Base-by-base conservation (phyloP, 2,888 invertebrate species). In the Leptogaster cylindrica region DNA sequence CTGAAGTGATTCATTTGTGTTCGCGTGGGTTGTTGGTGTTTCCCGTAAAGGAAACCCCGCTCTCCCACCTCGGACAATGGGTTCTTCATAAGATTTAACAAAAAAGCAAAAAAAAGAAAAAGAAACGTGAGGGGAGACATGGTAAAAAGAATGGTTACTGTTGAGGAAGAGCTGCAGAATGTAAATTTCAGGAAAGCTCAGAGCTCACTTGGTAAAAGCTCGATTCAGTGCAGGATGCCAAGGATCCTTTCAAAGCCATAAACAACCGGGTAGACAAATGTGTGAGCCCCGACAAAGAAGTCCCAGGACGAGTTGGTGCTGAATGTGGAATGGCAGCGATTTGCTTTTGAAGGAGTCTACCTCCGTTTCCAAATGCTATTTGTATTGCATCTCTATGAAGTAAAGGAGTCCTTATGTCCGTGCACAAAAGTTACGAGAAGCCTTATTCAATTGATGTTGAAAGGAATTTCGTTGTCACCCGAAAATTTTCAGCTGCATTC, bases 181-280 rank as follows among this genome's bases (percentile, higher is more conserved):
- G 52, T 33, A 52, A 52, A 52, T 52, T 52, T 52, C 31, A 28
- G 52, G 31, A 33, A 52, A 52, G 52, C 31, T 52, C 14, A 33
- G 28, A 18, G 33, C 31, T 52, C 33, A 31, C 18, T 52, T 52
- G 31, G 52, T 31, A 52, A 52, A 52, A 52, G 44, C 44, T 44
- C 16, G 33, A 18, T 20, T 18, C 3, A 20, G 18, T 23, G 10
- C 48, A 18, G n/a, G n/a, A 48, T 7, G n/a, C 2, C 46, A 33
- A n/a, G 16, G 14, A 52, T 52, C 33, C 27, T 18, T 33, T 52
- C 28, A 52, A 52, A 52, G 52, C 27, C 8, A n/a, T 52, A 27
- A 31, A 18, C 52, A 31, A 31, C 44, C 16, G 7, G 36, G 36
- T 10, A 44, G 52, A 52, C 52, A 52, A 52, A 52, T 52, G 52